Base-by-base conservation (phyloP, 2,113 vertebrate genomes). In the Malurus cyaneus region DNA sequence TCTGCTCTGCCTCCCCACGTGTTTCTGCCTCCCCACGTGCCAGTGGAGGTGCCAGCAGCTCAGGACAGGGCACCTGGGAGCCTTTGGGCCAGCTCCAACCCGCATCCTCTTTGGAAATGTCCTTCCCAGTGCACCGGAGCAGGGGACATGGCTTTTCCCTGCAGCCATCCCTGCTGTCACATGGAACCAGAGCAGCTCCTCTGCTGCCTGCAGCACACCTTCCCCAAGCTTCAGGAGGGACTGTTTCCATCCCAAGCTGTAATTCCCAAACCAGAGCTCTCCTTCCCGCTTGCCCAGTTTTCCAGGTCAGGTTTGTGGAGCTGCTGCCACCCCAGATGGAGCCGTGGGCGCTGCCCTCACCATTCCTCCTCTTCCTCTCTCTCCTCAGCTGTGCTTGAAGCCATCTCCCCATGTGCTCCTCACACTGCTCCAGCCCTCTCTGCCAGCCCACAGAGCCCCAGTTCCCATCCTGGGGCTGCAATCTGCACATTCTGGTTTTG, bases 401-500 rank as follows among this genome's bases (percentile, higher is more conserved):
- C 26, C 34, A 32, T 12, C 52, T 89, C 57, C 11, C 53, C 8
- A 4, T 5, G 7, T 54, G 77, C 69, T 70, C n/a, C 78, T 84
- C 62, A 29, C 8, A 2, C 18, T 3, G 9, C 3, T 42, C 42
- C 78, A 66, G 14, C 20, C 25, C 76, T 41, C 82, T 41, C 34
- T 80, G 59, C 49, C 54, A 44, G 6, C 39, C 7, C 4, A 19
- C 0, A 42, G 66, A 67, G 59, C 57, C 41, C 18, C 61, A 29
- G 46, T 2, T 32, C 5, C 77, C 44, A 80, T 54, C 12, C 10
- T 4, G 8, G 2, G 53, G 57, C 61, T 80, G 54, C 52, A 2
- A 16, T 42, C 17, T 23, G 36, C 46, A 15, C 34, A 1, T 0
- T 1, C 36, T 32, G 3, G 3, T 0, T 80, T 32, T 34, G 72